Percentiles rank a stretch among this genome's conserved stretches.
These are phyloP conservation scores for Telenomus remus DNA, from an alignment of 1,140 invertebrate genomes.

Conservation along the genomic window DNA sequence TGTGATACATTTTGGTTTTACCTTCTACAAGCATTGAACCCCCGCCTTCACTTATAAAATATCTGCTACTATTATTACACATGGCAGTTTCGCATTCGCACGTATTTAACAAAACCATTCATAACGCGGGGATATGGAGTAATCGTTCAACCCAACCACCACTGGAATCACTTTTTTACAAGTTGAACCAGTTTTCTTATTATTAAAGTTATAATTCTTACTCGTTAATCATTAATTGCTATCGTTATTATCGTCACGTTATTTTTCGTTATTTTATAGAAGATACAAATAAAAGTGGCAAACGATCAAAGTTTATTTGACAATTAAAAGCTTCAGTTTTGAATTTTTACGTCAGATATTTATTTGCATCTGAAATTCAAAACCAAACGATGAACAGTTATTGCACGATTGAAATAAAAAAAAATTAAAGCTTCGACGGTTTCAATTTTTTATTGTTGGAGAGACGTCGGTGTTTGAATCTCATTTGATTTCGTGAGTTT, in stretches of 20 bases:
- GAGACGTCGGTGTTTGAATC: slow-evolving; percentile 34
- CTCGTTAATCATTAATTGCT: slow-evolving; percentile 40
- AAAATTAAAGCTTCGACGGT: not conserved
- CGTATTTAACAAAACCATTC: slow-evolving; percentile 53
- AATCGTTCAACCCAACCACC: slow-evolving; percentile 53
- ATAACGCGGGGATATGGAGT: slow-evolving; percentile 48
- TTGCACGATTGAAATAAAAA: not conserved
- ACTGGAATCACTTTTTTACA: slow-evolving; percentile 29
- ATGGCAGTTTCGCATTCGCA: slow-evolving; percentile 59
- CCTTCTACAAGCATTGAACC: slow-evolving; percentile 67
- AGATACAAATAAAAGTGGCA: slow-evolving; percentile 45
- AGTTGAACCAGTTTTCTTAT: slow-evolving; percentile 44
- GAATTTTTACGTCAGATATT: too few relatives aligned
- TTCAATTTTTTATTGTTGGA: slow-evolving; percentile 22
- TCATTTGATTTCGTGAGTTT: slow-evolving; percentile 9
- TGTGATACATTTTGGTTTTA: slow-evolving; percentile 72
- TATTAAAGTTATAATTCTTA: slow-evolving; percentile 39
- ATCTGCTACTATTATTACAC: slow-evolving; percentile 63
- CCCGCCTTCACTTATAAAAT: slow-evolving; percentile 71
- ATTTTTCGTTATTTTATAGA: slow-evolving; percentile 31
- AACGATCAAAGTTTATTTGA: slow-evolving; percentile 15
- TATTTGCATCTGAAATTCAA: too few relatives aligned
- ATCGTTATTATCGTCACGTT: slow-evolving; percentile 32
- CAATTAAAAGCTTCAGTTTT: too few relatives aligned
- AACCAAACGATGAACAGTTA: not conserved